These are phyloP conservation scores for Sarcophaga peregrina DNA, from an alignment of 1,140 invertebrate species.

Conservation along the genomic window DNA sequence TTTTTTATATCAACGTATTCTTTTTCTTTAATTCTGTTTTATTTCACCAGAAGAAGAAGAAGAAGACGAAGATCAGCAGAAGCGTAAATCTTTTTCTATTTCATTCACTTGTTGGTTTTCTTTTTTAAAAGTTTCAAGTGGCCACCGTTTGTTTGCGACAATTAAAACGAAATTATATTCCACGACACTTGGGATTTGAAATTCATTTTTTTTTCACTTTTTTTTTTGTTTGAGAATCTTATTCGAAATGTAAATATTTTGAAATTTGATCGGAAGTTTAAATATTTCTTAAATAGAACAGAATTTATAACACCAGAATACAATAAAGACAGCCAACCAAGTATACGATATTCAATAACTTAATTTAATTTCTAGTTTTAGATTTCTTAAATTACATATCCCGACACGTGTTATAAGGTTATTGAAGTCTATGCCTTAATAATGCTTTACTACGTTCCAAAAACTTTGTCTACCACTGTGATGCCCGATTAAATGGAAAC, in stretches of 20 bases:
- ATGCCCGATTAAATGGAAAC: too few relatives aligned
- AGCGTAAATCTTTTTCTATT: not conserved
- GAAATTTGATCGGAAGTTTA: slow-evolving; percentile 31
- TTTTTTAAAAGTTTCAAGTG: slow-evolving; percentile 8
- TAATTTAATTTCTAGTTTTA: too few relatives aligned
- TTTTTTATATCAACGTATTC: slow-evolving; percentile 49
- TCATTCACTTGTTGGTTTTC: slow-evolving; percentile 24
- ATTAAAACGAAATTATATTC: slow-evolving; percentile 35
- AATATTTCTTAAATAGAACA: too few relatives aligned
- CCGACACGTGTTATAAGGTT: too few relatives aligned
- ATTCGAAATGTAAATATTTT: slow-evolving; percentile 24
- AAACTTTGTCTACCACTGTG: too few relatives aligned
- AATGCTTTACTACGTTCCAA: too few relatives aligned
- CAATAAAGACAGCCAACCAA: too few relatives aligned
- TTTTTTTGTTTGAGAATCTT: not conserved
- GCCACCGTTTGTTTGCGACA: slow-evolving; percentile 28
- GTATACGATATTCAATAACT: too few relatives aligned
- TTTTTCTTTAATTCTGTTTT: slow-evolving; percentile 22
- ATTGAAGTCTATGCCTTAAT: too few relatives aligned
- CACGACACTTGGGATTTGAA: slow-evolving; percentile 18
- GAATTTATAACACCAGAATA: too few relatives aligned
- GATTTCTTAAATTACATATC: too few relatives aligned
- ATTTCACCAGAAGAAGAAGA: too few relatives aligned
- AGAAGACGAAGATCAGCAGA: not conserved
- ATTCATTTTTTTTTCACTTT: not conserved